Evolutionary conservation across 2,888 invertebrate species (phyloP).

Genomic region (Ophioninae sp.): DNA sequence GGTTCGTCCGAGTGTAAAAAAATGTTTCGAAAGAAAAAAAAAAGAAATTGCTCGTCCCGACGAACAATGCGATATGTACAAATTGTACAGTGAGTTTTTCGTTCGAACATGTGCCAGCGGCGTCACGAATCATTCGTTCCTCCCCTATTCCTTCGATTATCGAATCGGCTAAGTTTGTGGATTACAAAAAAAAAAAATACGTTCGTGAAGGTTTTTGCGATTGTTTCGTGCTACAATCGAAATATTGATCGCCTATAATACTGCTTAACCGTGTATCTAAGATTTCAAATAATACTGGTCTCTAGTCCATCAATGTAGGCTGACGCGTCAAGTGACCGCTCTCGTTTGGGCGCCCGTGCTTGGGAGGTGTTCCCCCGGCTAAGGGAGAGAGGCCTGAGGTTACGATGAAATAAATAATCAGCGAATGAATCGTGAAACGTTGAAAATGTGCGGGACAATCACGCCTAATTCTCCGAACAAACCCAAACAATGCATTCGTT

Average conservation of each 20-base stretch:
- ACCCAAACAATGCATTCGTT: no score
- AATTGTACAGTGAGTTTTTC: slow-evolving; percentile 54
- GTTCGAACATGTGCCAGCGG: not conserved
- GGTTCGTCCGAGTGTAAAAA: slow-evolving; percentile 47
- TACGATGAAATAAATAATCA: slow-evolving; percentile 58
- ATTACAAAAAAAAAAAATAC: not conserved
- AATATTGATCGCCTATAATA: slow-evolving; percentile 60
- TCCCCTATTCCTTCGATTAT: slow-evolving; percentile 11
- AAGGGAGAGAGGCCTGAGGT: slow-evolving; percentile 35
- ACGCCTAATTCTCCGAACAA: not conserved
- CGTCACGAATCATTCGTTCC: slow-evolving; percentile 8
- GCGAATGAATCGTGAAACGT: slow-evolving; percentile 42
- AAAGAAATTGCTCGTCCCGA: slow-evolving; percentile 50
- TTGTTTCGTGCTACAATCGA: slow-evolving; percentile 37
- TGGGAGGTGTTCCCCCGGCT: not conserved
- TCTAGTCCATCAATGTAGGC: slow-evolving; percentile 68
- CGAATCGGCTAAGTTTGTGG: slow-evolving; percentile 20
- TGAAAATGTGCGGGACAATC: slow-evolving; percentile 12
- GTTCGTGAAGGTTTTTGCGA: slow-evolving; percentile 28
- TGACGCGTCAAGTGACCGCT: slow-evolving; percentile 53
- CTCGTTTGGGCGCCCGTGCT: not conserved
- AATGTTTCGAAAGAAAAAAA: slow-evolving; percentile 18
- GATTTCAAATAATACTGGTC: slow-evolving; percentile 76
- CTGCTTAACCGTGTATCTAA: slow-evolving; percentile 61
- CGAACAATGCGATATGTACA: slow-evolving; percentile 57